Percentiles rank a stretch among this genome's conserved stretches.
These are phyloP conservation scores for Tipula lateralis DNA, from an alignment of 2,888 invertebrate species.

Conservation along the genomic window DNA sequence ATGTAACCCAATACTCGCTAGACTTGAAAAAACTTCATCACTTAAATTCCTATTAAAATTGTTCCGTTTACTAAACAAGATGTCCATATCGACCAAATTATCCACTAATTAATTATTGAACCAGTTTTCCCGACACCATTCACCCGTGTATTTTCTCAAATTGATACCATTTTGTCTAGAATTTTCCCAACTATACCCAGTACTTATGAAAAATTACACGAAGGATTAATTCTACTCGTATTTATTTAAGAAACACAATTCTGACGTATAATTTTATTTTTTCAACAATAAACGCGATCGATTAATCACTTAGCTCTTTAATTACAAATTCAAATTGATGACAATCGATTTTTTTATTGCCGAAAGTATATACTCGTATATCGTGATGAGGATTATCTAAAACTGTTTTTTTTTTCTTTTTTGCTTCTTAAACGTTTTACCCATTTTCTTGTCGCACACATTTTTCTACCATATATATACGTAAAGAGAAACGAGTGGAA, in stretches of 20 bases:
- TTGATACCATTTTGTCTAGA: too few species aligned
- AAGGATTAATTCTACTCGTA: neutral
- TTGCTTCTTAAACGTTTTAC: neutral
- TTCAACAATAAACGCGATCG: neutral
- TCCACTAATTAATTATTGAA: neutral
- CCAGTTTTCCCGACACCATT: neutral
- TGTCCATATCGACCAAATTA: too few species aligned
- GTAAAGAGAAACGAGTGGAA: neutral
- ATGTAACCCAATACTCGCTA: too few species aligned
- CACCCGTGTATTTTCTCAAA: neutral
- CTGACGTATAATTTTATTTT: neutral
- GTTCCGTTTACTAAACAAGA: too few species aligned
- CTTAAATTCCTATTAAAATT: too few species aligned
- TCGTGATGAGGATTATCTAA: neutral
- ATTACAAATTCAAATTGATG: slow-evolving; percentile 19
- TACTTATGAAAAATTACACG: neutral
- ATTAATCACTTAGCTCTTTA: slow-evolving; percentile 15
- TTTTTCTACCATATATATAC: neutral
- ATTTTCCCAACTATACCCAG: neutral
- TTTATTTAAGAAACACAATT: neutral
- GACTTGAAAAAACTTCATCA: too few species aligned
- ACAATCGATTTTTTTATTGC: neutral
- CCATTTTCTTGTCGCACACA: neutral
- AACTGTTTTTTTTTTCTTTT: neutral
- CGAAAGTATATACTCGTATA: neutral